Conservation (phyloP, 30 jellyfish, hydroid and myxozoan species). For the Cassiopea xamachana region DNA sequence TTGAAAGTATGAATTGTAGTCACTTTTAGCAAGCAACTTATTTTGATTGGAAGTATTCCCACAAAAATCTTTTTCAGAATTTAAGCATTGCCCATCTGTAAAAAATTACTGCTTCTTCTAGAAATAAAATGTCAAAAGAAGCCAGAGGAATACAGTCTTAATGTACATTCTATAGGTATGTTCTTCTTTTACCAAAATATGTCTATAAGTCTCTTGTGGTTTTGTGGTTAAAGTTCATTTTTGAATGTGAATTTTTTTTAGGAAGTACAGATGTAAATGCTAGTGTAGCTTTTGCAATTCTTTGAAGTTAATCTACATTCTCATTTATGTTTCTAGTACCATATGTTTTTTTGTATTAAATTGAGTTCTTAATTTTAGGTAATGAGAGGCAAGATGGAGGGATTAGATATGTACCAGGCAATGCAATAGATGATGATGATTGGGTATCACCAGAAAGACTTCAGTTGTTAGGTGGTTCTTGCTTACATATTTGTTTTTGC, state of each 20-base stretch:
- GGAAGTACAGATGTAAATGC: no score
- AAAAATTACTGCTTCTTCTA: not conserved
- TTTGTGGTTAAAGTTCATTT: no score
- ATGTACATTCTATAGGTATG: not conserved
- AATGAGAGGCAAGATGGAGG: constrained; percentile 55
- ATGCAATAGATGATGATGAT: constrained; percentile 39
- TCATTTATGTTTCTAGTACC: not conserved
- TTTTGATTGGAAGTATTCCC: no score
- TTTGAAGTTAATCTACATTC: no score
- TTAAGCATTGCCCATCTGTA: not conserved
- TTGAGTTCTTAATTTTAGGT: constrained; percentile 6
- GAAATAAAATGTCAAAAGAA: constrained; percentile 8
- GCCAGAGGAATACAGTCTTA: not conserved
- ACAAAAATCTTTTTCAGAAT: no score
- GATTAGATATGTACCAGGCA: constrained; percentile 1
- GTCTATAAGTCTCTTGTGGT: no score
- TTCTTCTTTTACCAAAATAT: no score
- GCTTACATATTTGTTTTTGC: no score
- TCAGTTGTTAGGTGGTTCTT: constrained; percentile 19
- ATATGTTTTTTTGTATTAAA: no score
- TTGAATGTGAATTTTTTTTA: no score
- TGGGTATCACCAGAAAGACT: constrained; percentile 39
- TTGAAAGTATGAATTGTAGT: not conserved
- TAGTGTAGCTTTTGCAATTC: no score
- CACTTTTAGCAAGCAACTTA: no score